phyloP scores from a whole-genome alignment of 1,140 invertebrate genomes.

The Drosophila parabipectinata region DNA sequence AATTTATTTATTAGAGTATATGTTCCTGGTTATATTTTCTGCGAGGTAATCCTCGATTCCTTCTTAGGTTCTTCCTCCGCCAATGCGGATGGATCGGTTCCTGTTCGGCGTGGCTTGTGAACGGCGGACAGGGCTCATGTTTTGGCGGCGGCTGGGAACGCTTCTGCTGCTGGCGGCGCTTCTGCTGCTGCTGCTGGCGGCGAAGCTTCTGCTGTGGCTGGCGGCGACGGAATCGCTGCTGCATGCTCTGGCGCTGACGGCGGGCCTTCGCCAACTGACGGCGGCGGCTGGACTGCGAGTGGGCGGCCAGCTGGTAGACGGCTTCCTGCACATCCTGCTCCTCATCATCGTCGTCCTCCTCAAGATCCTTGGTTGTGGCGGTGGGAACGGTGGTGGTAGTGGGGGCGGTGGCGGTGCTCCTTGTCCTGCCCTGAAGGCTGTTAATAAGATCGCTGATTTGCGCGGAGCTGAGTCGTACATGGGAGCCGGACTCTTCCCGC shows the following conservation, averaged over 20 bases:
- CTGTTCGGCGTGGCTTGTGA: slow-evolving; percentile 47
- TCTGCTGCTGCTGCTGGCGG: slow-evolving; percentile 50
- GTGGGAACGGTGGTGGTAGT: slow-evolving; percentile 3
- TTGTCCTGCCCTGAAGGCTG: slow-evolving; percentile 18
- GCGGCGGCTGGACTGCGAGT: slow-evolving; percentile 34
- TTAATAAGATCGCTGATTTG: slow-evolving; percentile 57
- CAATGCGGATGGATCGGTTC: slow-evolving; percentile 54
- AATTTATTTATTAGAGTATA: neutral
- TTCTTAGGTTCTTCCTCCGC: neutral
- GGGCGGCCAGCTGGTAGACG: slow-evolving; percentile 11
- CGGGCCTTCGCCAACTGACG: slow-evolving; percentile 25
- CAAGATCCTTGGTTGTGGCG: neutral
- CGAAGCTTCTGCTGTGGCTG: slow-evolving; percentile 43
- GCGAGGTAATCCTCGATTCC: too few species aligned
- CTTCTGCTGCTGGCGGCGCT: slow-evolving; percentile 52
- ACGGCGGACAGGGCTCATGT: slow-evolving; percentile 44
- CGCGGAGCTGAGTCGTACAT: slow-evolving; percentile 53
- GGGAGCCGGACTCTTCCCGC: slow-evolving; percentile 39
- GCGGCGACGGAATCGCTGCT: slow-evolving; percentile 38
- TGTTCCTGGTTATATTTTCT: neutral
- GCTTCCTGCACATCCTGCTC: slow-evolving; percentile 8
- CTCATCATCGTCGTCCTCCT: slow-evolving; percentile 5
- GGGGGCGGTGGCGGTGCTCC: slow-evolving; percentile 3
- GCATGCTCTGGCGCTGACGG: slow-evolving; percentile 47
- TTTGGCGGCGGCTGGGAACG: slow-evolving; percentile 47